Evolutionary conservation across 2,797 vertebrate genomes (phyloP), one percentile per base, ranked within the genome.

Genomic region (Anguilla obscura): DNA sequence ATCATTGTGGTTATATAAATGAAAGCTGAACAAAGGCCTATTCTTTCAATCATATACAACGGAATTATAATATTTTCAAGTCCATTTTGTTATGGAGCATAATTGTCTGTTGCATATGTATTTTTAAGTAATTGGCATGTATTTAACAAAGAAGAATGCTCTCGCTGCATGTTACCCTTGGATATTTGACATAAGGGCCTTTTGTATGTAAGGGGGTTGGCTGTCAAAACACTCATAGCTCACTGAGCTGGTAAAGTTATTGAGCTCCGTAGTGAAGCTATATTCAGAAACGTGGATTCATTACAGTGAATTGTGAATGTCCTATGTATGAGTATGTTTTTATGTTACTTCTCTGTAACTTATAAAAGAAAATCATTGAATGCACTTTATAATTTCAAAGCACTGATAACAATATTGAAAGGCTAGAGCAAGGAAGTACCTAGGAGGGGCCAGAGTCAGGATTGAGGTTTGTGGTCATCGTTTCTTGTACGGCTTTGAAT

Each of bases 321-420:
- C 5, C 45, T 86, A 88, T 85, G 86, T 88, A 85, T 91, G 87
- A 90, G 85, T 88, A 80, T 7, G 54, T 87, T 91, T 86, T 87
- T 88, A 89, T 85, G 50, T 91, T 56, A 93, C 88, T 92, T 90
- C 86, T 88, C 21, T 90, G 52, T 86, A 86, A 89, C 76, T 86
- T 52, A 89, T 36, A 82, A 83, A 88, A 45, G 91, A 87, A 76
- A 79, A 88, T 63, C 76, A 88, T 89, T 90, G 89, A 90, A 90
- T 86, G 86, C 92, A 91, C 91, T 91, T 92, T 90, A 69, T 69
- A 90, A 85, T 86, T 21, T 85, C 50, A 60, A 79, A 58, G 83
- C 60, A 80, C 69, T 54, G 50, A 76, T 87, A 86, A 82, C 33
- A 83, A 88, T 88, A 86, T 66, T 82, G 24, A 52, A 63, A 86